Base-by-base conservation (phyloP, 1,140 invertebrate species). In the Magallana ariakensis region DNA sequence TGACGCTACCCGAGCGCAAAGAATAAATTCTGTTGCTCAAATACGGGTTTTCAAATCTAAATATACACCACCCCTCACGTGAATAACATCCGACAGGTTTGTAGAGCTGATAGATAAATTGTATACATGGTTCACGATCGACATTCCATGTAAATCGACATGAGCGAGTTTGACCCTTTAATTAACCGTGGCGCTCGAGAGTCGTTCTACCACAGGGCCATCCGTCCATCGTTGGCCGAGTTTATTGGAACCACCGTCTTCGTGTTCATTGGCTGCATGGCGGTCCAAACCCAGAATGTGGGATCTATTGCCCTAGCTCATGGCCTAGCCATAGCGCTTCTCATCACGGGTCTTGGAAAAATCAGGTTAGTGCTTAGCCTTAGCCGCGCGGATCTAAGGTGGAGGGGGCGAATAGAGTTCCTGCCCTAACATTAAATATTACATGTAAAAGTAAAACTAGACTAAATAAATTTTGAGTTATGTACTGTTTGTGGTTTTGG, bases 311-410 rank as follows among this genome's bases (percentile, higher is more conserved):
- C 93, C 0, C 60, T 93, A 10, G 91, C 92, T 26, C 93, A 94
- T 85, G 93, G 94, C 57, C 82, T 94, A 10, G 88, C 92, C 33
- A 94, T 94, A 80, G 91, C 91, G 5, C 81, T 94, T 4, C 89
- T 94, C 2, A 91, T 94, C 26, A 88, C 89, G 7, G 90, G 90
- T 15, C 84, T 94, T 46, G 93, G 93, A 8, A 80, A 90, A 53
- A 92, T 94, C 85, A 94, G 93, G 93, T 94, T 87, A 83, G 90
- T 86, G 26, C 26, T 11, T 60, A 15, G 55, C 26, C 66, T 1
- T 83, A 22, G n/a, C 7, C 54, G 46, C 46, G 46, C 55, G 13
- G 16, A 11, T 46, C 19, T 82, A 46, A 46, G 33, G 5, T 8
- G 7, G 8, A 22, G 1, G n/a, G 6, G 9, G 16, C 4, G 22